These are phyloP conservation scores for Volucella inflata DNA, from an alignment of 2,888 invertebrate species.

Conservation along the genomic window DNA sequence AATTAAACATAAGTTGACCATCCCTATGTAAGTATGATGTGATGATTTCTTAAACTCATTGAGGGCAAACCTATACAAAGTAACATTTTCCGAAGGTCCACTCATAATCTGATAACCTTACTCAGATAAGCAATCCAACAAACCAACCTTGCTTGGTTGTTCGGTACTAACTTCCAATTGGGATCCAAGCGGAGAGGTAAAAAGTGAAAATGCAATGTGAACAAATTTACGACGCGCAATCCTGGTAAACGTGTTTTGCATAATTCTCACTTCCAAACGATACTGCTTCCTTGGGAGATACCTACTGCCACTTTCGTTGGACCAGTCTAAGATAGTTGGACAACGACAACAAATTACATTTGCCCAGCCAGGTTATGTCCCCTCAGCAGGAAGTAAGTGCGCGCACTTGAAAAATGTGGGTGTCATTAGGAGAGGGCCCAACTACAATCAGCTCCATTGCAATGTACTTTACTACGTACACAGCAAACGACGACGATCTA, in stretches of 20 bases:
- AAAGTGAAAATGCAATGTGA: conserved; percentile 53
- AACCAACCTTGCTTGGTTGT: too few relatives aligned
- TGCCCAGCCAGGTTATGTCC: not conserved
- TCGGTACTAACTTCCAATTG: too few relatives aligned
- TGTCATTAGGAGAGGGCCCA: conserved; percentile 52
- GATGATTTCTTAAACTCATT: too few relatives aligned
- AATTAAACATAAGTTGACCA: too few relatives aligned
- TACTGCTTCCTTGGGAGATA: conserved; percentile 25
- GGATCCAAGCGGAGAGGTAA: conserved; percentile 7
- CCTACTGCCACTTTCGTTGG: conserved; percentile 40
- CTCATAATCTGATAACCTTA: too few relatives aligned
- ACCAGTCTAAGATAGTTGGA: not conserved
- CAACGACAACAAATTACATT: conserved; percentile 43
- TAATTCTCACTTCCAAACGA: conserved; percentile 37
- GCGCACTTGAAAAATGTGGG: conserved; percentile 57
- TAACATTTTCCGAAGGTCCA: too few relatives aligned
- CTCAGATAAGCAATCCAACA: too few relatives aligned
- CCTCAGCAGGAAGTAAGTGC: conserved; percentile 61
- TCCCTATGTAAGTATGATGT: too few relatives aligned
- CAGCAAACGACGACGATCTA: conserved; percentile 46
- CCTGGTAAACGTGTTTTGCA: conserved; percentile 42
- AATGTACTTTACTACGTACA: conserved; percentile 2
- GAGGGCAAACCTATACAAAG: too few relatives aligned
- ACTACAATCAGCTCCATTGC: conserved; percentile 30
- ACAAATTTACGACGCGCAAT: conserved; percentile 38